These are phyloP conservation scores for Chirona hameri DNA, from an alignment of 2,888 invertebrate genomes.

Conservation along the genomic window DNA sequence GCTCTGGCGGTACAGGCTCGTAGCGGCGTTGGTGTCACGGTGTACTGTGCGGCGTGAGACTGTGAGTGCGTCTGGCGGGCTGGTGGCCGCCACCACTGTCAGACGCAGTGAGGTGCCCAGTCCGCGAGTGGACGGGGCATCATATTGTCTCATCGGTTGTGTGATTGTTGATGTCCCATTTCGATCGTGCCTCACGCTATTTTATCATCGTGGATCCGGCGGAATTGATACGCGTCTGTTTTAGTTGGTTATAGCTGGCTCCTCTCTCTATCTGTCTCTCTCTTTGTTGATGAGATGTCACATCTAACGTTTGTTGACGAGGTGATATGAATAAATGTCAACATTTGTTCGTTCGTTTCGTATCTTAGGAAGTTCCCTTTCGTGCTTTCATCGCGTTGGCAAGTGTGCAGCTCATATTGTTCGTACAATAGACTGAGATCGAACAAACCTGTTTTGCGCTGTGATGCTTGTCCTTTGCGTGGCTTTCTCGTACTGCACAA, in stretches of 20 bases:
- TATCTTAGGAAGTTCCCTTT: neutral
- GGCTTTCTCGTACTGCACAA: too few species aligned
- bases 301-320: neutral
- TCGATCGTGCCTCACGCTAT: conserved; percentile 2
- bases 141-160: conserved; percentile 13
- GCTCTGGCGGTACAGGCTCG: too few species aligned
- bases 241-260: neutral
- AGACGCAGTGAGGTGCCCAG: neutral
- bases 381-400: too few species aligned
- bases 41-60: too few species aligned
- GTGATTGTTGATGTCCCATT: conserved; percentile 11
- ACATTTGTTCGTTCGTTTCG: neutral
- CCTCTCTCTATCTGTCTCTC: too few species aligned
- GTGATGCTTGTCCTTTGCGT: too few species aligned
- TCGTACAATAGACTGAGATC: too few species aligned
- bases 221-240: neutral
- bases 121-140: neutral
- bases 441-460: too few species aligned
- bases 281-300: neutral
- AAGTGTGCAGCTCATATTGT: too few species aligned
- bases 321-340: conserved; percentile 12
- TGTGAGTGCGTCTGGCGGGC: too few species aligned
- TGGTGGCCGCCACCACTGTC: too few species aligned
- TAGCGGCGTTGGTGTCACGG: too few species aligned
- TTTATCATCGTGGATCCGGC: neutral